Evolutionary conservation across 2,888 invertebrate genomes (phyloP), one percentile per base, ranked within the genome.

Genomic region (Drosophila acutilabella): DNA sequence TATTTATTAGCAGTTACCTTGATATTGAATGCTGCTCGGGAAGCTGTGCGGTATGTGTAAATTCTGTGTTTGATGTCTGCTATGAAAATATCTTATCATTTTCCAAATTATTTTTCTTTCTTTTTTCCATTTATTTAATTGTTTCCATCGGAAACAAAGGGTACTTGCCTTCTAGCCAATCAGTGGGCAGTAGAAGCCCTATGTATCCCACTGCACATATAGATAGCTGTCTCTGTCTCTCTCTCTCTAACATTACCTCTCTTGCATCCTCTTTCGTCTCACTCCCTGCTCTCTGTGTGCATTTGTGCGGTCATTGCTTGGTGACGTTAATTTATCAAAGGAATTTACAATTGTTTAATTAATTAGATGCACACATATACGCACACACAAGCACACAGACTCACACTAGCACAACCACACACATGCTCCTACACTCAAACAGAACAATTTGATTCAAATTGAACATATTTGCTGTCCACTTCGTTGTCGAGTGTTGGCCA

Each of bases 311-410:
- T 80, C 80, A 71, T 52, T 69, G 76, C 79, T 74, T 73, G 81
- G 64, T 78, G 74, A 81, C 78, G 76, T 78, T 88, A 88, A 88
- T 88, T 89, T 84, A 77, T 86, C 82, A 88, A 88, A 89, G 83
- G 80, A 79, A 84, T 78, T 88, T 78, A 53, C 71, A 78, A 85
- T 83, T 82, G 82, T 80, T 82, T 77, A 82, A 89, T 81, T 88
- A 89, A 84, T 86, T 81, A 79, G 80, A 54, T 74, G 57, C 64
- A 47, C 51, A 20, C 59, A 52, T 14, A 44, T 38, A 42, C 51
- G 14, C 42, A 38, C 54, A 52, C 20, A 40, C 42, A 38, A 52
- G 48, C 20, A 40, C 4, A 47, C 40, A n/a, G 14, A 48, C 23
- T 18, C 23, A 33, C 45, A 26, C 36, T 16, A 30, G 30, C 30